Evolutionary conservation across 2,797 vertebrate species (phyloP).

Genomic region (Phaenicophaeus curvirostris): DNA sequence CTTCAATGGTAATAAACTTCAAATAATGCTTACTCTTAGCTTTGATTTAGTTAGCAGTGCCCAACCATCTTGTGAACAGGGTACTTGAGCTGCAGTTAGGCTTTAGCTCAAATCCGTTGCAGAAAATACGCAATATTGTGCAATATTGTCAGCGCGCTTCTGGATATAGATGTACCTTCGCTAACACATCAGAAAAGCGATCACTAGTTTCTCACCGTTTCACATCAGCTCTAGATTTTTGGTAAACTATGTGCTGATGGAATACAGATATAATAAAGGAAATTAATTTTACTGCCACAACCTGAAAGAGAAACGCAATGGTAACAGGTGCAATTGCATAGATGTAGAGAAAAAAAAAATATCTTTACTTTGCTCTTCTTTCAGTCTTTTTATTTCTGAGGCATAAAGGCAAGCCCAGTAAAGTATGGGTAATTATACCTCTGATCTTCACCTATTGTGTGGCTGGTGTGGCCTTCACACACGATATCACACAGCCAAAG

Average conservation of each 20-base stretch:
- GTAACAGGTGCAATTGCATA: background rate
- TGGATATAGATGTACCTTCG: background rate
- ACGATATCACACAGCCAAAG: background rate
- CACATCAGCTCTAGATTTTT: background rate
- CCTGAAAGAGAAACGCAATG: rapidly evolving
- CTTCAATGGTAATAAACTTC: background rate
- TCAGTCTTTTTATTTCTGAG: background rate
- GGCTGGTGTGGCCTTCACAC: background rate
- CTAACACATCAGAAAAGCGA: background rate
- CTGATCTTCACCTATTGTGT: background rate
- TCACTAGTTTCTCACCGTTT: background rate
- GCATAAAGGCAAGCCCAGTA: background rate
- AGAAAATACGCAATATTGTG: background rate
- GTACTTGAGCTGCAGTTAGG: background rate
- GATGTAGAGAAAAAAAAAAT: background rate
- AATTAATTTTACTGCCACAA: background rate
- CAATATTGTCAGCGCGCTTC: background rate
- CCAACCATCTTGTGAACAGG: background rate
- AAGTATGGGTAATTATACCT: background rate
- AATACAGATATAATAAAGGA: background rate
- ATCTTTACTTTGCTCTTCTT: background rate
- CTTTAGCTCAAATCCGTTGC: background rate
- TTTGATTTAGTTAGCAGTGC: background rate
- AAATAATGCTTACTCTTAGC: background rate
- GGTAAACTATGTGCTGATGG: background rate